phyloP scores from a whole-genome alignment of 2,113 vertebrate species.

The human region GRCh38 chr21:37523501-37524000 shows the following conservation, averaged over 20 bases:
- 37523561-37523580: not conserved
- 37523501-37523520: not conserved
- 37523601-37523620: not conserved
- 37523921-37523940: not conserved
- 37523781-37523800: not conserved
- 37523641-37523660: too few relatives aligned
- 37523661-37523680: not conserved
- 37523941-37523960: too few relatives aligned
- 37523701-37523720: not conserved
- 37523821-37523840: rapidly evolving
- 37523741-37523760: not conserved
- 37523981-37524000: rapidly evolving
- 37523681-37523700: not conserved
- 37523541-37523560: not conserved
- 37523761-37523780: not conserved
- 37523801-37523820: not conserved
- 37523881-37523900: too few relatives aligned
- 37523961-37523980: not conserved
- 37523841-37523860: rapidly evolving
- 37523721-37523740: not conserved
- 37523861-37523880: not conserved
- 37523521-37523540: not conserved
- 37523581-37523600: not conserved
- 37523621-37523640: not conserved
- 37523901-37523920: not conserved